These are phyloP conservation scores for Luffia ferchaultella DNA, from an alignment of 2,888 invertebrate species.

Conservation along the genomic window DNA sequence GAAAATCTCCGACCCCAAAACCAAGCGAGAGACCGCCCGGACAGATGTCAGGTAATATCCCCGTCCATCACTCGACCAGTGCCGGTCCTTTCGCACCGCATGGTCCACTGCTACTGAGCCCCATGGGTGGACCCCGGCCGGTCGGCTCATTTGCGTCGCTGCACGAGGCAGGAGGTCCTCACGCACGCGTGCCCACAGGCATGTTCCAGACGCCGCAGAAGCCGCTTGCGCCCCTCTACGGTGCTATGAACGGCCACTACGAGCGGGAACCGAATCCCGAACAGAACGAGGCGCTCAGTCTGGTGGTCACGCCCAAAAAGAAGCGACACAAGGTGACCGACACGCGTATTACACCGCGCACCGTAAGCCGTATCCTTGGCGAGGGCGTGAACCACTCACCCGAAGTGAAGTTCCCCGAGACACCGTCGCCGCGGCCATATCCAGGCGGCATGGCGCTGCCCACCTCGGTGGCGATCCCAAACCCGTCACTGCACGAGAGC, in stretches of 20 bases:
- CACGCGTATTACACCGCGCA: conserved; percentile 89
- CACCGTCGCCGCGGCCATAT: conserved; percentile 78
- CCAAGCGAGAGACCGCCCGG: conserved; percentile 69
- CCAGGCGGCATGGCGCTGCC: conserved; percentile 91
- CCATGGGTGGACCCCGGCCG: conserved; percentile 68
- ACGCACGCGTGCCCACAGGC: conserved; percentile 70
- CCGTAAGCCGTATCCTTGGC: conserved; percentile 86
- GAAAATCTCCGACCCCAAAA: conserved; percentile 82
- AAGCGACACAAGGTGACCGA: conserved; percentile 98
- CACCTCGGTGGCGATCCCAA: conserved; percentile 95
- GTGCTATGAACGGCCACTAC: conserved; percentile 70
- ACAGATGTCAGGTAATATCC: conserved; percentile 60
- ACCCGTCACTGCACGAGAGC: conserved; percentile 94
- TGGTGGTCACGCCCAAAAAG: conserved; percentile 95
- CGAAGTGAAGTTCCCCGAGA: conserved; percentile 67
- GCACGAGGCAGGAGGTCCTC: conserved; percentile 66
- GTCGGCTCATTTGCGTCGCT: conserved; percentile 74
- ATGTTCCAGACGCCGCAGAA: conserved; percentile 89
- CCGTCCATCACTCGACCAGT: conserved; percentile 45
- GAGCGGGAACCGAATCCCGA: conserved; percentile 79
- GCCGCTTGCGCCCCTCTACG: conserved; percentile 73
- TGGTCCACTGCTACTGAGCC: conserved; percentile 55
- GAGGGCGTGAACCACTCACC: conserved; percentile 80
- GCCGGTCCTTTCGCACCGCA: conserved; percentile 47
- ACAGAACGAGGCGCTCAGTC: conserved; percentile 92